Percentiles rank a stretch among this genome's conserved stretches.
phyloP scores from a whole-genome alignment of 1,140 invertebrate species.

The Helicorthomorpha holstii region DNA sequence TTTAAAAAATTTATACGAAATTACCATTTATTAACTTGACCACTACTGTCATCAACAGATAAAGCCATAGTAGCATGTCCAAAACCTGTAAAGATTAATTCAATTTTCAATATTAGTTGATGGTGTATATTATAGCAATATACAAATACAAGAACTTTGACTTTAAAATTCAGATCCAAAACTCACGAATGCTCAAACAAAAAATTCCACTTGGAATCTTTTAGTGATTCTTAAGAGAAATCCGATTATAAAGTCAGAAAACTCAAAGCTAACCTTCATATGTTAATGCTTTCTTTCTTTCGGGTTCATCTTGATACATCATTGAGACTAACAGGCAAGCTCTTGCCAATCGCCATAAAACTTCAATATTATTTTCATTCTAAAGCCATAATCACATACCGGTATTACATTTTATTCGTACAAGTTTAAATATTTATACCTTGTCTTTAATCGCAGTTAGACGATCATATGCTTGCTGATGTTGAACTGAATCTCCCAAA shows the following conservation, averaged over 20 bases:
- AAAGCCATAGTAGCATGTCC: slow-evolving; percentile 40
- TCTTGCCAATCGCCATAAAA: not conserved
- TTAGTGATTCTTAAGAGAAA: not conserved
- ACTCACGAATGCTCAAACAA: too few relatives aligned
- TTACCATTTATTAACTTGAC: slow-evolving; percentile 58
- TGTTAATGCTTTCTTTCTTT: not conserved
- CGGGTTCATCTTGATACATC: not conserved
- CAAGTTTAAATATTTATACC: slow-evolving; percentile 10
- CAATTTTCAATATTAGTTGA: too few relatives aligned
- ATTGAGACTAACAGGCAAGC: not conserved
- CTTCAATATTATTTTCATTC: not conserved
- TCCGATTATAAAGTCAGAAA: not conserved
- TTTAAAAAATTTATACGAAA: not conserved
- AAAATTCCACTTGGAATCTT: not conserved
- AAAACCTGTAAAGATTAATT: slow-evolving; percentile 28
- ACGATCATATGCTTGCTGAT: slow-evolving; percentile 15
- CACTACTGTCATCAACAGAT: slow-evolving; percentile 30
- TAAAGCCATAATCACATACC: not conserved
- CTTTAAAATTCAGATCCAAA: too few relatives aligned
- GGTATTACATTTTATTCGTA: not conserved
- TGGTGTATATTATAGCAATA: too few relatives aligned
- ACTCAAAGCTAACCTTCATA: not conserved
- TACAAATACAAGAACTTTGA: too few relatives aligned
- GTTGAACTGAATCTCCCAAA: slow-evolving; percentile 12
- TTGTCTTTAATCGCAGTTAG: slow-evolving; percentile 16